Percentiles rank a stretch among this genome's conserved stretches.
Conservation (phyloP, 2,113 vertebrate genomes). For the Nibea coibor region DNA sequence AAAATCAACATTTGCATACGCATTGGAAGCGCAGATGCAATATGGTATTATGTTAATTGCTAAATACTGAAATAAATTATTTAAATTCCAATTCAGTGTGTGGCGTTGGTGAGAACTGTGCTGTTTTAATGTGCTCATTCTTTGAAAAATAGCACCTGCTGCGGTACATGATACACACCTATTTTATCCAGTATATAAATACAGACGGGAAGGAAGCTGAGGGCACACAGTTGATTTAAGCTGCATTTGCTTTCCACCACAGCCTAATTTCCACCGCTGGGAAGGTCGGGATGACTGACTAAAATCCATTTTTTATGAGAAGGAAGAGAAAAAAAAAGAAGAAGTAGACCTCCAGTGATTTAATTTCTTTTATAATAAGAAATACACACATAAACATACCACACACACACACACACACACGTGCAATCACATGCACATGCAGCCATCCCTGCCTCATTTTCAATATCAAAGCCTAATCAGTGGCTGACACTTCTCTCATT, state of each 20-base stretch:
- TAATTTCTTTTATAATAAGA: slow-evolving; percentile 50
- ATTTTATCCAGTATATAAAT: slow-evolving; percentile 50
- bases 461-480: slow-evolving; percentile 71
- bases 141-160: slow-evolving; percentile 43
- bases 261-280: slow-evolving; percentile 54
- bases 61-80: slow-evolving; percentile 61
- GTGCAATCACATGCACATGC: background rate
- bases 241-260: slow-evolving; percentile 30
- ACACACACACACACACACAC: background rate
- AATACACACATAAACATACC: slow-evolving; percentile 18
- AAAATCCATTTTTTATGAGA: slow-evolving; percentile 64
- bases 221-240: slow-evolving; percentile 30
- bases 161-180: slow-evolving; percentile 1
- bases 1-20: slow-evolving; percentile 65
- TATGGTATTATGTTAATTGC: slow-evolving; percentile 59
- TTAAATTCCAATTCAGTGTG: slow-evolving; percentile 25
- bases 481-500: slow-evolving; percentile 58
- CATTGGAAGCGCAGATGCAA: slow-evolving; percentile 37
- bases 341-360: slow-evolving; percentile 37
- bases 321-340: slow-evolving; percentile 5
- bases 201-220: slow-evolving; percentile 23
- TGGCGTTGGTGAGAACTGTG: background rate
- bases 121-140: slow-evolving; percentile 45
- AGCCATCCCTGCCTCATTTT: slow-evolving; percentile 32
- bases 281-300: slow-evolving; percentile 52